Conservation (phyloP, 1,140 invertebrate species). For the Drosophila serrata region DNA sequence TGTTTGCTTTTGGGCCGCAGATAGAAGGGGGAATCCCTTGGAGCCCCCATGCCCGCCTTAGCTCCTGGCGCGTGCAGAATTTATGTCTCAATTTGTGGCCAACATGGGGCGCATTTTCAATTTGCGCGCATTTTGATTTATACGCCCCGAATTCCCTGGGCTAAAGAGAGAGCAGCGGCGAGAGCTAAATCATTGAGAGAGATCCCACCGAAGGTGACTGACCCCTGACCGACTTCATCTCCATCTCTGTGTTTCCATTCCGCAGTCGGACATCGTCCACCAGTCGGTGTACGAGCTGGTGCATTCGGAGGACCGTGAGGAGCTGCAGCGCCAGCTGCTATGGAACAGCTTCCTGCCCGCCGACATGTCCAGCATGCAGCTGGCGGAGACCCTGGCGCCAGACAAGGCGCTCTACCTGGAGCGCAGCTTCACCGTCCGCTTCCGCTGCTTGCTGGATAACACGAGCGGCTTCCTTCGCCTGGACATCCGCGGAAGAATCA, state of each 20-base stretch:
- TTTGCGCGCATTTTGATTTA: constrained; percentile 81
- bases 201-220: constrained; percentile 31
- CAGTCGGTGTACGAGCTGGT: constrained; percentile 99
- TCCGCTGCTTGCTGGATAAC: constrained; percentile 99
- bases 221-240: constrained; percentile 33
- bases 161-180: constrained; percentile 28
- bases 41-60: constrained; percentile 10
- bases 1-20: constrained; percentile 47
- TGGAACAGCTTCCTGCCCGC: constrained; percentile 98
- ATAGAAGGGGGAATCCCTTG: constrained; percentile 18
- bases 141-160: constrained; percentile 63
- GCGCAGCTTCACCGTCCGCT: constrained; percentile 98
- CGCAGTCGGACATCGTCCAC: constrained; percentile 99
- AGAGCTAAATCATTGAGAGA: constrained; percentile 66
- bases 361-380: constrained; percentile 91
- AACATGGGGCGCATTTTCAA: constrained; percentile 83
- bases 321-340: constrained; percentile 97
- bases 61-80: constrained; percentile 77
- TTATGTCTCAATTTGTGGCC: constrained; percentile 83
- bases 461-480: constrained; percentile 99
- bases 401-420: constrained; percentile 95
- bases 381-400: constrained; percentile 93
- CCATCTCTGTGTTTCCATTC: constrained; percentile 49
- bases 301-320: constrained; percentile 99
- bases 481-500: constrained; percentile 98